Conservation (phyloP, 1,140 invertebrate genomes). For the Kradibia gibbosae region DNA sequence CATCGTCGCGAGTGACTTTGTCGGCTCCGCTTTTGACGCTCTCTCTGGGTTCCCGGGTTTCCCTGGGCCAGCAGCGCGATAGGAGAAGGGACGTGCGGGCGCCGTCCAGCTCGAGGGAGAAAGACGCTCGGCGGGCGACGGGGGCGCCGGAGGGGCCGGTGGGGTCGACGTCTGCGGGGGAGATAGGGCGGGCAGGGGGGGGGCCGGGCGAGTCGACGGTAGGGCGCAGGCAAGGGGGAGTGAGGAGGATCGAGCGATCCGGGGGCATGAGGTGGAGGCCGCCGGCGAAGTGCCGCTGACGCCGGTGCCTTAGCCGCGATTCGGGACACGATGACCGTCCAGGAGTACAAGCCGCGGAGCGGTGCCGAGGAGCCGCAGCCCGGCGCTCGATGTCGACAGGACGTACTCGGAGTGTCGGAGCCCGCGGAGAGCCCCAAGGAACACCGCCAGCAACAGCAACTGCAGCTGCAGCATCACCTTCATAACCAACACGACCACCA, state of each 20-base stretch:
- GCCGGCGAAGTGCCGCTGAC: not conserved
- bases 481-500: not conserved
- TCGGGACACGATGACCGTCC: constrained; percentile 65
- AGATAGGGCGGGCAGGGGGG: not conserved
- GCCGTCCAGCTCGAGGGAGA: too few species aligned
- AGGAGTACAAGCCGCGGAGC: constrained; percentile 68
- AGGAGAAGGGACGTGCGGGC: too few species aligned
- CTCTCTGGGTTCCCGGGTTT: not conserved
- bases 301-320: not conserved
- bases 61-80: too few species aligned
- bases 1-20: constrained; percentile 3
- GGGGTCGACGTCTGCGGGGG: too few species aligned
- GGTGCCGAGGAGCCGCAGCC: constrained; percentile 57
- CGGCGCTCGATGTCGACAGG: constrained; percentile 56
- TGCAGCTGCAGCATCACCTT: constrained; percentile 24
- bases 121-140: not conserved
- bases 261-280: not conserved
- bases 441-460: constrained; percentile 28
- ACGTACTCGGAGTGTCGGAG: constrained; percentile 65
- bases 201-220: not conserved
- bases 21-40: too few species aligned
- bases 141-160: not conserved
- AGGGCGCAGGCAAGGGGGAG: not conserved
- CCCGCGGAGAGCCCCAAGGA: constrained; percentile 65
- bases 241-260: too few species aligned